A percentile compares a stretch with the other conserved stretches of the same genome.
Conservation (phyloP, 2,113 vertebrate genomes). For the Chloropsis cyanopogon region DNA sequence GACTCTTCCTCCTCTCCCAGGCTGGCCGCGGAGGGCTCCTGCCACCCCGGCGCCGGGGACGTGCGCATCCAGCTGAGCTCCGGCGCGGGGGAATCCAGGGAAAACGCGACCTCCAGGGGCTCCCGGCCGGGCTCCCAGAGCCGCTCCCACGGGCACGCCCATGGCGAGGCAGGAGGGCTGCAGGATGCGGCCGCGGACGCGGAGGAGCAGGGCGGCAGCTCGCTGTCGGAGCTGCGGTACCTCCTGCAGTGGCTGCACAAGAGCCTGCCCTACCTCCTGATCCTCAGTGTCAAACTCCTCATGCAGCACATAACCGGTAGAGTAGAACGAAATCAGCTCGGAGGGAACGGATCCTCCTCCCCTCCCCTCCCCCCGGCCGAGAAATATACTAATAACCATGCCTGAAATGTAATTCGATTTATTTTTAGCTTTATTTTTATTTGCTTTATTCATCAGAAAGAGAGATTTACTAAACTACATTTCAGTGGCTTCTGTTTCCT, state of each 20-base stretch:
- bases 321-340: not conserved
- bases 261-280: constrained; percentile 91
- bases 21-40: constrained; percentile 40
- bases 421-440: constrained; percentile 46
- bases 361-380: not conserved
- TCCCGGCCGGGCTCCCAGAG: constrained; percentile 66
- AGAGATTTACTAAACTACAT: constrained; percentile 34
- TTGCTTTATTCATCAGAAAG: constrained; percentile 44
- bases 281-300: constrained; percentile 88
- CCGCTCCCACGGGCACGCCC: constrained; percentile 71
- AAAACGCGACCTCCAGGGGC: constrained; percentile 69
- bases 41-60: constrained; percentile 61
- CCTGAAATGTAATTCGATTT: constrained; percentile 2
- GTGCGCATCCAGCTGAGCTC: constrained; percentile 77
- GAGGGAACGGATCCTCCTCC: not conserved
- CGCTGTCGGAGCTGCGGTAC: constrained; percentile 85
- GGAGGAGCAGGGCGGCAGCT: constrained; percentile 80
- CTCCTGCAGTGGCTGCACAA: constrained; percentile 90
- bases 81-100: constrained; percentile 67
- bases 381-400: not conserved
- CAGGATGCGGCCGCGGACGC: constrained; percentile 65
- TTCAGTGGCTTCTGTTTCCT: constrained; percentile 66
- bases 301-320: constrained; percentile 88
- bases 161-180: constrained; percentile 35
- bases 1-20: constrained; percentile 69